Evolutionary conservation across 1,140 invertebrate species (phyloP).

Genomic region (Pseudomyrmex flavicornis): DNA sequence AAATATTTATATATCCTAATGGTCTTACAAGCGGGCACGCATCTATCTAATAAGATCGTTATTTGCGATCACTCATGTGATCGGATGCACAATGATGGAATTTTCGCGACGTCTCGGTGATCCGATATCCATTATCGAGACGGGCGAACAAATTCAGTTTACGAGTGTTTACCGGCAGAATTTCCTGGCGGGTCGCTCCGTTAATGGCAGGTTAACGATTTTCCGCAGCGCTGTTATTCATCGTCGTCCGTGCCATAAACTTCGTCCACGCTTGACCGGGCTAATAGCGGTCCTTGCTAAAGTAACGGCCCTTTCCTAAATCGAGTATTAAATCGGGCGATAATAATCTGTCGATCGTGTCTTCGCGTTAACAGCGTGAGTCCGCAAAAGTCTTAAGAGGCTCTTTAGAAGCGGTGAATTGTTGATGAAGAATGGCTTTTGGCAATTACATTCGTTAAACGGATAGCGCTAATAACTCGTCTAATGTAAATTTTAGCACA

Average conservation of each 20-base stretch:
- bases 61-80: not conserved
- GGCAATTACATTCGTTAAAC: constrained; percentile 12
- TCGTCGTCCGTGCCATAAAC: constrained; percentile 70
- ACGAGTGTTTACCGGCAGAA: constrained; percentile 71
- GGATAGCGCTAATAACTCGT: not conserved
- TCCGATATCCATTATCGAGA: constrained; percentile 70
- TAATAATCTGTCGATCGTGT: constrained; percentile 68
- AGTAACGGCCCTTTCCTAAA: constrained; percentile 69
- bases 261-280: constrained; percentile 66
- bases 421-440: not conserved
- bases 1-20: not conserved
- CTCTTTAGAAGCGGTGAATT: constrained; percentile 3
- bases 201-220: constrained; percentile 68
- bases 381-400: constrained; percentile 2
- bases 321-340: constrained; percentile 71
- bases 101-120: constrained; percentile 30
- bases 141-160: constrained; percentile 59
- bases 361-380: constrained; percentile 8
- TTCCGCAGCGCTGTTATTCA: constrained; percentile 71
- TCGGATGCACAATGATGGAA: constrained; percentile 4
- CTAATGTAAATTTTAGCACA: not conserved
- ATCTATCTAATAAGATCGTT: not conserved
- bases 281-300: constrained; percentile 61
- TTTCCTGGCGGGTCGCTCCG: constrained; percentile 49
- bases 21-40: not conserved